Conservation (phyloP, 2,113 vertebrate genomes). For the Oxygymnocypris stewartii region DNA sequence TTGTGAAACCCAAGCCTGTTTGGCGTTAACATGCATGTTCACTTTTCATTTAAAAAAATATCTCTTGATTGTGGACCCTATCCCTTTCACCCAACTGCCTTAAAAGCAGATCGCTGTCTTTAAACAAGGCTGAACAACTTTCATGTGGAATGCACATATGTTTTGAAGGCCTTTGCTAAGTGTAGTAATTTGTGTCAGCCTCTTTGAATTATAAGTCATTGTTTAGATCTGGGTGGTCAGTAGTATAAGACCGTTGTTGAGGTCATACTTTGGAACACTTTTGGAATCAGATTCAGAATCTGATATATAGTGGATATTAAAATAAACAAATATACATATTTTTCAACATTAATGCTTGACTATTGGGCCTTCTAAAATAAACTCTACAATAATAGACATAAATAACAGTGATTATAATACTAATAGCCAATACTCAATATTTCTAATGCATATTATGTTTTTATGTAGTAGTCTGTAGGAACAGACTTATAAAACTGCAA, state of each 20-base stretch:
- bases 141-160: slow-evolving; percentile 42
- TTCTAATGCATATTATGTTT: background rate
- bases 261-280: slow-evolving; percentile 1
- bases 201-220: slow-evolving; percentile 46
- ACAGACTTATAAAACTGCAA: background rate
- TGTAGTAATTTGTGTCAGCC: background rate
- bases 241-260: slow-evolving; percentile 73
- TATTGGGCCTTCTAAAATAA: too few species aligned
- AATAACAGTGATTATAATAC: too few species aligned
- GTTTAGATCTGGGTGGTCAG: slow-evolving; percentile 65
- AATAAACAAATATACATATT: too few species aligned
- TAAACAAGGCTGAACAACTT: slow-evolving; percentile 61
- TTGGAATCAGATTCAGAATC: slow-evolving; percentile 63
- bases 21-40: slow-evolving; percentile 49
- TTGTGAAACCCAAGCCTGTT: slow-evolving; percentile 62
- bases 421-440: too few species aligned
- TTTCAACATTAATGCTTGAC: too few species aligned
- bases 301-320: background rate
- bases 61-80: slow-evolving; percentile 65
- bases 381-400: too few species aligned
- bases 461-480: background rate
- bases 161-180: slow-evolving; percentile 32
- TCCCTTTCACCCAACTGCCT: slow-evolving; percentile 49
- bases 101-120: slow-evolving; percentile 47
- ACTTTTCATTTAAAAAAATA: slow-evolving; percentile 63